phyloP scores from a whole-genome alignment of 2,888 invertebrate species.

The Polyploca ridens region DNA sequence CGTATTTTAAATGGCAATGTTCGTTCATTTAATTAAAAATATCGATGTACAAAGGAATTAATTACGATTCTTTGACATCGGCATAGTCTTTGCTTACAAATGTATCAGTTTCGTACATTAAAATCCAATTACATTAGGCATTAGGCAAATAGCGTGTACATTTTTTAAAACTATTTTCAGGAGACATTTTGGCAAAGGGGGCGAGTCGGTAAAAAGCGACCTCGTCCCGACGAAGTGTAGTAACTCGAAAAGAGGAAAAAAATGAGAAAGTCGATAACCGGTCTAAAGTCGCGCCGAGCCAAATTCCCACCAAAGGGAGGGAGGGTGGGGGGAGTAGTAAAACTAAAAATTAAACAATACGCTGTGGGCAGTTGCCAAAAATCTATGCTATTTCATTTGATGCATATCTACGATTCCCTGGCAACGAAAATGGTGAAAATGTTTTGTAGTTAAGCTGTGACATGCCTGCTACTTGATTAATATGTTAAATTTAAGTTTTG shows the following conservation, averaged over 20 bases:
- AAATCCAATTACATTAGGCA: neutral
- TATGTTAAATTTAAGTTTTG: slow-evolving; percentile 3
- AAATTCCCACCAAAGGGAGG: slow-evolving; percentile 27
- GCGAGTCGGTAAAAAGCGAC: slow-evolving; percentile 4
- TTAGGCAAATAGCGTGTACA: slow-evolving; percentile 12
- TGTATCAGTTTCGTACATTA: neutral
- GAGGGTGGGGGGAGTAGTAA: slow-evolving; percentile 37
- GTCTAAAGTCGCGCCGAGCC: slow-evolving; percentile 30
- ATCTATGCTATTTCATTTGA: slow-evolving; percentile 51
- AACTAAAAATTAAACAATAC: slow-evolving; percentile 70
- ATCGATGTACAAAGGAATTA: neutral
- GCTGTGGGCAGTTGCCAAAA: slow-evolving; percentile 45
- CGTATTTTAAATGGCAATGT: no score
- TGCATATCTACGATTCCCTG: slow-evolving; percentile 51
- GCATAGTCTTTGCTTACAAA: neutral
- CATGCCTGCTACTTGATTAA: neutral
- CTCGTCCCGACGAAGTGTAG: slow-evolving; percentile 23
- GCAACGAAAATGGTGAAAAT: slow-evolving; percentile 31
- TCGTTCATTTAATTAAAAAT: neutral
- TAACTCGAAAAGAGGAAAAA: slow-evolving; percentile 20
- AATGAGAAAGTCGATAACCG: slow-evolving; percentile 41
- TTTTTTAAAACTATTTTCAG: slow-evolving; percentile 15
- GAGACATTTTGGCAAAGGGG: slow-evolving; percentile 13
- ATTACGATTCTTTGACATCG: neutral
- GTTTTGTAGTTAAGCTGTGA: slow-evolving; percentile 22